These are phyloP conservation scores for Crotalus horridus DNA, from an alignment of 2,113 vertebrate genomes.

Conservation along the genomic window DNA sequence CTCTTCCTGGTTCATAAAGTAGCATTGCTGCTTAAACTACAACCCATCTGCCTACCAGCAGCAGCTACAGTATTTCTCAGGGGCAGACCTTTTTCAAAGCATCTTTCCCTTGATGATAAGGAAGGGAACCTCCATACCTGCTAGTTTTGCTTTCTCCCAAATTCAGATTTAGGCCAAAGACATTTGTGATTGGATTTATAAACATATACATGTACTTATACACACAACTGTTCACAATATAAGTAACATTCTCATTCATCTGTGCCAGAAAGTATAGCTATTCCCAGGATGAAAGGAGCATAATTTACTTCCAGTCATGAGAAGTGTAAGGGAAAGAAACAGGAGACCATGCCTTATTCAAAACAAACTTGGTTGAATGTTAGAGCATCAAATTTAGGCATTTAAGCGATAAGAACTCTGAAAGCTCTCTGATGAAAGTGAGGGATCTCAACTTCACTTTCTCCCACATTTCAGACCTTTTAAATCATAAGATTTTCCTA, in stretches of 20 bases:
- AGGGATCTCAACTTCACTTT: background rate
- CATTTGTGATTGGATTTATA: background rate
- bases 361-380: background rate
- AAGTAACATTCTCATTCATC: background rate
- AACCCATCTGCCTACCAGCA: background rate
- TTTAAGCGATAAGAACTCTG: background rate
- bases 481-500: background rate
- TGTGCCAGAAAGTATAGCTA: background rate
- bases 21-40: background rate
- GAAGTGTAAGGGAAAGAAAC: background rate
- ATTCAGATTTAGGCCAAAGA: background rate
- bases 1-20: background rate
- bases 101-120: background rate
- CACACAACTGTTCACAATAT: background rate
- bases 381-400: background rate
- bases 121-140: background rate
- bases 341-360: background rate
- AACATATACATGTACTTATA: background rate
- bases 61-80: background rate
- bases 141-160: background rate
- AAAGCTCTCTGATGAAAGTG: background rate
- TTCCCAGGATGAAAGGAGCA: background rate
- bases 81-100: background rate
- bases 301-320: background rate
- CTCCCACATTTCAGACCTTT: background rate